These are phyloP conservation scores for Lobophora halterata DNA, from an alignment of 2,888 invertebrate species.

Conservation along the genomic window DNA sequence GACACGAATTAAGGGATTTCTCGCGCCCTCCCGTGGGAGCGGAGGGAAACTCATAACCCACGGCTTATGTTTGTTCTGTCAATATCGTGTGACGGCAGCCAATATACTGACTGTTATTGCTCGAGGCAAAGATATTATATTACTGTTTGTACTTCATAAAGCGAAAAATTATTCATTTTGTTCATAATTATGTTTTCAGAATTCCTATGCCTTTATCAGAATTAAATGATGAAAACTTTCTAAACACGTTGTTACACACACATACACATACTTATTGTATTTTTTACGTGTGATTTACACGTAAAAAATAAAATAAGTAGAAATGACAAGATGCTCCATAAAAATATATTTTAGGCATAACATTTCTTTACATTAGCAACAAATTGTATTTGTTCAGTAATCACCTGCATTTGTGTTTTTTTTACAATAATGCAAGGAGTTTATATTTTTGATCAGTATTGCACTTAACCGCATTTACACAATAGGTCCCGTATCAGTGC, in stretches of 20 bases:
- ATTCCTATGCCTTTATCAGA: too few species aligned
- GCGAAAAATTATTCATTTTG: slow-evolving; percentile 8
- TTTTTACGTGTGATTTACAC: too few species aligned
- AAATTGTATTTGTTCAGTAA: too few species aligned
- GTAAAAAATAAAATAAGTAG: too few species aligned
- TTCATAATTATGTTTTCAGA: too few species aligned
- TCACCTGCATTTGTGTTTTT: slow-evolving; percentile 9
- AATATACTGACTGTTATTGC: slow-evolving; percentile 46
- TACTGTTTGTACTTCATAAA: slow-evolving; percentile 29
- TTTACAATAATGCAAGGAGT: slow-evolving; percentile 19
- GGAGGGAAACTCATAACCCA: slow-evolving; percentile 45
- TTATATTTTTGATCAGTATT: slow-evolving; percentile 45
- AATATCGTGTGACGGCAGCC: slow-evolving; percentile 66
- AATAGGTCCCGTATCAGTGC: slow-evolving; percentile 53
- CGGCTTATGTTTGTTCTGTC: slow-evolving; percentile 65
- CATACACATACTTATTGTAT: too few species aligned
- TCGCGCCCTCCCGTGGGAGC: slow-evolving; percentile 80
- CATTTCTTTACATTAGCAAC: too few species aligned
- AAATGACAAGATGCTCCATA: too few species aligned
- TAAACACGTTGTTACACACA: too few species aligned
- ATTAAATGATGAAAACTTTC: too few species aligned
- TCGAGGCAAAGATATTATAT: slow-evolving; percentile 42
- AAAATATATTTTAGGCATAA: too few species aligned
- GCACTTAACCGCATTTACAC: slow-evolving; percentile 53
- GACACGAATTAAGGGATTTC: slow-evolving; percentile 77